phyloP scores from a whole-genome alignment of 2,797 vertebrate species.

The Cynopterus sphinx region DNA sequence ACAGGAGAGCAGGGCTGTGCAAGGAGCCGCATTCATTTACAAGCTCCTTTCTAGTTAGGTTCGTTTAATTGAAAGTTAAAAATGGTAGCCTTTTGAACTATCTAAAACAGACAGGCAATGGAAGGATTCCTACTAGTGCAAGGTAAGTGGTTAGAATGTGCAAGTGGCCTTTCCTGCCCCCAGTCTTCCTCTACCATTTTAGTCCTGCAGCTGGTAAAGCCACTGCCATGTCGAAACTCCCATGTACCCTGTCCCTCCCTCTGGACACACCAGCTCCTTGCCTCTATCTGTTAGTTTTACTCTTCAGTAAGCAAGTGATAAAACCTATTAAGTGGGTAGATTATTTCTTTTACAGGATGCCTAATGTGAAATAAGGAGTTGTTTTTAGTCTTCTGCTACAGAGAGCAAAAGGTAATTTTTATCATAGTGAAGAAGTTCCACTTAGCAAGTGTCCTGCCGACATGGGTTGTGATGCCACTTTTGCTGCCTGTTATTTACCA shows the following conservation, averaged over 20 bases:
- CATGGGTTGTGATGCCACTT: constrained; percentile 50
- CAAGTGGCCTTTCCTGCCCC: not conserved
- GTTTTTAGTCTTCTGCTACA: constrained; percentile 20
- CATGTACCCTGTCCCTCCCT: constrained; percentile 53
- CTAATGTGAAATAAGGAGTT: constrained; percentile 53
- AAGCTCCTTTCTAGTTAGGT: constrained; percentile 24
- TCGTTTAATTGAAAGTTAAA: constrained; percentile 52
- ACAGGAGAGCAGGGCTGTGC: not conserved
- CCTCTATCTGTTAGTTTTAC: not conserved
- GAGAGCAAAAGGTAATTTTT: constrained; percentile 52
- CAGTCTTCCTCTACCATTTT: not conserved
- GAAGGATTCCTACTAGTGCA: constrained; percentile 47
- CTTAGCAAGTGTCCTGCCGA: constrained; percentile 28
- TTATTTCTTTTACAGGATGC: constrained; percentile 58
- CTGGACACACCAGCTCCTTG: constrained; percentile 57
- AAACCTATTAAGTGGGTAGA: constrained; percentile 7
- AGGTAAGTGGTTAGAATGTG: constrained; percentile 58
- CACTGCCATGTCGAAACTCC: constrained; percentile 36
- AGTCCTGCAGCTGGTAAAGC: constrained; percentile 35
- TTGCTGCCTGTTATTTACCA: constrained; percentile 50
- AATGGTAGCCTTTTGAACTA: constrained; percentile 16
- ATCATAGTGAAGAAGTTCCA: constrained; percentile 33
- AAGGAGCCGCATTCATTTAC: not conserved
- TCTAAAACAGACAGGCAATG: constrained; percentile 26
- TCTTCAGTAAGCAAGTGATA: not conserved